Percentiles rank a stretch among this genome's conserved stretches.
Evolutionary conservation across 2,888 invertebrate species (phyloP).

Genomic region (Carabus problematicus): DNA sequence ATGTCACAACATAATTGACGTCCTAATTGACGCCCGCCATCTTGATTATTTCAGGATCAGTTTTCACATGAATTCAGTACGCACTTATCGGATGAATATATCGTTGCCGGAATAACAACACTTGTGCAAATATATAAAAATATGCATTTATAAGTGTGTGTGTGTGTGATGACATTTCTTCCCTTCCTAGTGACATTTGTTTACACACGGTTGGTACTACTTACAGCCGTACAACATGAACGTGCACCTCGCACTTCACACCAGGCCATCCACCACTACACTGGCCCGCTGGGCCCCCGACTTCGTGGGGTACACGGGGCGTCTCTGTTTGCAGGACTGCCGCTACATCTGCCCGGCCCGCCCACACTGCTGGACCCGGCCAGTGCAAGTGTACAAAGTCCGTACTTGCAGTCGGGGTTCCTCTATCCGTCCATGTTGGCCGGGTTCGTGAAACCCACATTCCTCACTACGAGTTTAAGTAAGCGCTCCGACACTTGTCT

Average conservation of each 20-base stretch:
- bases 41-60: not conserved
- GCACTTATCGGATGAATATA: not conserved
- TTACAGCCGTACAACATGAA: constrained; percentile 89
- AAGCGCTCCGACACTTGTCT: constrained; percentile 18
- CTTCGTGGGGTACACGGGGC: constrained; percentile 52
- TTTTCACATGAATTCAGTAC: constrained; percentile 32
- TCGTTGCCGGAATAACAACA: not conserved
- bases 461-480: constrained; percentile 45
- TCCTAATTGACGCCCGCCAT: constrained; percentile 31
- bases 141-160: not conserved
- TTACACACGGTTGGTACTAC: constrained; percentile 50
- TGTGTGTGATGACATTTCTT: not conserved
- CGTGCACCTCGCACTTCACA: constrained; percentile 75
- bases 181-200: no score
- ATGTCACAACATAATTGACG: constrained; percentile 28
- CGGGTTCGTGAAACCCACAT: constrained; percentile 57
- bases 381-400: constrained; percentile 46
- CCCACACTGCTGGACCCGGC: constrained; percentile 45
- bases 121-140: not conserved
- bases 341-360: constrained; percentile 51
- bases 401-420: constrained; percentile 56
- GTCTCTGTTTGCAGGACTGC: constrained; percentile 51
- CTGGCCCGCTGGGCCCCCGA: constrained; percentile 47
- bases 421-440: constrained; percentile 56
- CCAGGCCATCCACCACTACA: constrained; percentile 54